Conservation (phyloP, 2,113 vertebrate genomes). For the Engraulis encrasicolus region DNA sequence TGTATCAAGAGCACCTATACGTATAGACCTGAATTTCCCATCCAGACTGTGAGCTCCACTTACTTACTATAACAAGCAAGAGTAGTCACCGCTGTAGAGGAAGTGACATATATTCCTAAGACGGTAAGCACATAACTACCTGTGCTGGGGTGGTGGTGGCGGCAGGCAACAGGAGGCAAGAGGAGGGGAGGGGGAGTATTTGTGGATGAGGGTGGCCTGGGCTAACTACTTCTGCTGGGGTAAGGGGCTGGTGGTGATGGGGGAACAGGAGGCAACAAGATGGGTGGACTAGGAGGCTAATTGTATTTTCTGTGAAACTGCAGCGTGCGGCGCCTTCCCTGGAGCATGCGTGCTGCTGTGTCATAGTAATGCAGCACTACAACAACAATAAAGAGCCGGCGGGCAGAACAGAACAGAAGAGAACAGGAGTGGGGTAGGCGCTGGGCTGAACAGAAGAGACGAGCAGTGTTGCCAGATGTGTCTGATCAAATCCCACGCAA, state of each 20-base stretch:
- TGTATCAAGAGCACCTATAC: not conserved
- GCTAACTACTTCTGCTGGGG: no score
- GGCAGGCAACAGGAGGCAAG: not conserved
- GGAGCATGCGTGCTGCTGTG: not conserved
- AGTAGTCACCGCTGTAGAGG: constrained; percentile 33
- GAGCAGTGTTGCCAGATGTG: no score
- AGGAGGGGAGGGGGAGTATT: no score
- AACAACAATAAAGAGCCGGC: constrained; percentile 2
- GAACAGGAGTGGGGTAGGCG: not conserved
- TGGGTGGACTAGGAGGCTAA: not conserved
- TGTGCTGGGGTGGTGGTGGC: not conserved
- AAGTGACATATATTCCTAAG: constrained; percentile 36
- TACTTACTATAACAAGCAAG: no score
- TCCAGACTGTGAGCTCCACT: constrained; percentile 30
- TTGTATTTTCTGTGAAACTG: not conserved
- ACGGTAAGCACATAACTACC: constrained; percentile 34
- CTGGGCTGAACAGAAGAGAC: no score
- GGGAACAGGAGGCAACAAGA: no score
- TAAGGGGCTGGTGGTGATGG: not conserved
- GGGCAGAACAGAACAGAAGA: no score
- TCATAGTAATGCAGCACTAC: not conserved
- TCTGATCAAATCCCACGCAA: no score
- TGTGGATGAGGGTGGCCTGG: no score
- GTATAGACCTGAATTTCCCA: not conserved
- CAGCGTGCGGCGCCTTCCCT: not conserved